Conservation (phyloP, 2,888 invertebrate species). For the Seira ritae region DNA sequence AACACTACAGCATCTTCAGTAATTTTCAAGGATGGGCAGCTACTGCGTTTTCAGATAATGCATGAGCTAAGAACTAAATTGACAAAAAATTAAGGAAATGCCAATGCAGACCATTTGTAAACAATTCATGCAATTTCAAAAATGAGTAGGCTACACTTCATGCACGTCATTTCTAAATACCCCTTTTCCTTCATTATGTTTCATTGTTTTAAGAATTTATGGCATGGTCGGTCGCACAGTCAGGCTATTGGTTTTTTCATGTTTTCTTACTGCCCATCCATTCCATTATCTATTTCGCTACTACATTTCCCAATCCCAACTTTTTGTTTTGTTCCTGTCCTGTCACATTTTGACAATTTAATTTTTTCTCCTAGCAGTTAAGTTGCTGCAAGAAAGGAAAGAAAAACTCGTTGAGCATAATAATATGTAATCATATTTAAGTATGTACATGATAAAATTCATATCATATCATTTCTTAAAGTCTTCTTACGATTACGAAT, state of each 20-base stretch:
- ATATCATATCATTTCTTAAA: not conserved
- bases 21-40: too few species aligned
- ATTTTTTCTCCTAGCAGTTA: not conserved
- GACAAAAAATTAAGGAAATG: too few species aligned
- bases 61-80: too few species aligned
- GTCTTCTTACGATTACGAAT: not conserved
- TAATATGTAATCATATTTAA: too few species aligned
- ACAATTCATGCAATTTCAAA: too few species aligned
- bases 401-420: not conserved
- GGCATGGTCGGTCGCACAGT: not conserved
- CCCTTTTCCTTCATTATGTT: not conserved
- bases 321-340: constrained; percentile 17
- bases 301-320: constrained; percentile 9
- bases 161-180: too few species aligned
- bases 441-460: constrained; percentile 5
- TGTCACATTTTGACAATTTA: constrained; percentile 4
- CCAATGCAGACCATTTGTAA: too few species aligned
- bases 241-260: too few species aligned
- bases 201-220: constrained; percentile 5
- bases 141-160: too few species aligned
- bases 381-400: not conserved
- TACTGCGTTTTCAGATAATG: too few species aligned
- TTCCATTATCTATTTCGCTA: constrained; percentile 11
- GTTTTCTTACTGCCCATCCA: not conserved
- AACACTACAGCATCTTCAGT: too few species aligned